Base-by-base conservation (phyloP, 2,888 invertebrate species). In the Asteroscopus sphinx region DNA sequence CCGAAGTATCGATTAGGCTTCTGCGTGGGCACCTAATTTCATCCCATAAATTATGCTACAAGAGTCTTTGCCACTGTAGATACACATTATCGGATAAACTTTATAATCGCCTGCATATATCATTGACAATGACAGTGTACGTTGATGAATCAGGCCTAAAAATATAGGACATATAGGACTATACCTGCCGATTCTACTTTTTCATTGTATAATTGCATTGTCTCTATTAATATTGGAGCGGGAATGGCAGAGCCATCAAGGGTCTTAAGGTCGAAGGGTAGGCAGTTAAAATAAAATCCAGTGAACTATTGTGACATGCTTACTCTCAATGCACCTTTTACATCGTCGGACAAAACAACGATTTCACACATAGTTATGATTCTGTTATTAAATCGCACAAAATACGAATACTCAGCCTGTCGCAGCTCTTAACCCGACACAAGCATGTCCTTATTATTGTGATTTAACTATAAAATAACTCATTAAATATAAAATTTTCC, bases 1-100 rank as follows among this genome's bases (percentile, higher is more conserved):
- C 25, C 15, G 26, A 68, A 26, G 30, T 55, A 61, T 41, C 15
- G 45, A 49, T 51, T 41, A 51, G 7, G 21, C 17, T 13, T 21
- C 5, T 7, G 26, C 35, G 7, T 37, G 8, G 26, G 7, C 1
- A 26, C 7, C 4, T 11, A 21, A 21, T 28, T 28, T 28, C 12
- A 47, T 13, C 6, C 5, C 12, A 68, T 53, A 62, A 28, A 26
- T 54, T 12, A 36, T 61, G 8, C 13, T 32, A 42, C 16, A 35
- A 25, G 11, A 35, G n/a, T 26, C 12, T 47, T 36, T 44, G 28
- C 33, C 21, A 17, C 35, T 45, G 21, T 32, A 52, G 2, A 6
- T 30, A 13, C 21, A 12, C 36, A 42, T 46, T 44, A 11, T 35
- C 47, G 26, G n/a, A 36, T 32, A 26, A 45, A 62, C 30, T 36